Evolutionary conservation across 2,888 invertebrate species (phyloP).

Genomic region (Ichneumoninae sp.): DNA sequence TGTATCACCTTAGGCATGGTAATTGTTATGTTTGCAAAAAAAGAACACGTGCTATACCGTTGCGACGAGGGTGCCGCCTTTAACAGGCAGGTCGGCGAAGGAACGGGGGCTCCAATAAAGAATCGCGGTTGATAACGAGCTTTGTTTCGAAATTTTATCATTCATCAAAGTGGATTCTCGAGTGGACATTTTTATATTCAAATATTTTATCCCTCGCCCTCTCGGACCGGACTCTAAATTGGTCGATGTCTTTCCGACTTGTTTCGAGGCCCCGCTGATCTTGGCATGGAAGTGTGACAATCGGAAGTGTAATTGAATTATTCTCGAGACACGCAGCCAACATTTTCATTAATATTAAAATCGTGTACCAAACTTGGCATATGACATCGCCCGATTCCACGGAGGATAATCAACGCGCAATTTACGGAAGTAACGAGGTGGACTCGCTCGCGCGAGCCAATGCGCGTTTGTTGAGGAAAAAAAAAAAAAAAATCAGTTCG

Average conservation of each 20-base stretch:
- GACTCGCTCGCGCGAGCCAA: slow-evolving; percentile 65
- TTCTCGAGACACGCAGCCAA: neutral
- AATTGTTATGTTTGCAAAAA: slow-evolving; percentile 75
- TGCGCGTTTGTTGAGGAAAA: slow-evolving; percentile 52
- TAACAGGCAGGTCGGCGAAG: neutral
- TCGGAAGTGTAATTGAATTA: neutral
- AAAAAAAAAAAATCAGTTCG: slow-evolving; percentile 66
- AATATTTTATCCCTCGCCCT: too few relatives aligned
- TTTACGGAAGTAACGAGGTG: slow-evolving; percentile 77
- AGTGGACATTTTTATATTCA: neutral
- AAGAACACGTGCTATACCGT: slow-evolving; percentile 25
- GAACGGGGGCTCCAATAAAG: slow-evolving; percentile 67
- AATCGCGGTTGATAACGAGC: slow-evolving; percentile 51
- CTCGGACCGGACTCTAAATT: neutral
- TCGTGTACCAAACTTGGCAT: slow-evolving; percentile 59
- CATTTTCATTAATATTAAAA: slow-evolving; percentile 3
- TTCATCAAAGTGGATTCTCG: neutral
- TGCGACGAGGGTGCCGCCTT: slow-evolving; percentile 10
- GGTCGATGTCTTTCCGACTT: neutral
- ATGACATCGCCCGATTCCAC: slow-evolving; percentile 59
- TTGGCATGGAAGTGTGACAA: neutral
- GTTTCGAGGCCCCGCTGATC: neutral
- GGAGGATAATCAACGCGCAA: slow-evolving; percentile 77
- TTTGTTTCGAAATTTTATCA: slow-evolving; percentile 10
- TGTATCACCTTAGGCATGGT: slow-evolving; percentile 71